Base-by-base conservation (phyloP, 2,797 vertebrate genomes). In the Etheostoma perlongum region DNA sequence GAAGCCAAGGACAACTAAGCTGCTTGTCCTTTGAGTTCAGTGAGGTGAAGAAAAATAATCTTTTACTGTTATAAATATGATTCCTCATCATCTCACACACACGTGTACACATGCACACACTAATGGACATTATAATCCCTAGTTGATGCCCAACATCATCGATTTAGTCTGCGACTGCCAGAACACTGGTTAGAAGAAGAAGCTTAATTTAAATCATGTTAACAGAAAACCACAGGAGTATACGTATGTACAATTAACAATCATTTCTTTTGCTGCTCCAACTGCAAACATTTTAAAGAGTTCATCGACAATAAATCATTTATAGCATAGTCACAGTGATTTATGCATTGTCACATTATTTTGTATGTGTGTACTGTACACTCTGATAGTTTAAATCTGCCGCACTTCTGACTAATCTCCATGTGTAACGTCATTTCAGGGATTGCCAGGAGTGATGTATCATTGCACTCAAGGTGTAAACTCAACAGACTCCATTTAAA, bases 11-110 rank as follows among this genome's bases (percentile, higher is more conserved):
- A 78, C 55, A 1, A 2, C 51, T 13, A 88, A 90, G 79, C 85
- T 71, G 88, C 77, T 89, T 85, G 86, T 78, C 23, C 13, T 76
- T 46, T 67, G 54, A 72, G 71, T 74, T 76, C 73, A 71, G 18
- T 1, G 40, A 76, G 59, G 75, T 62, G 62, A 64, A 42, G 64
- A 82, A 62, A 65, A 84, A 70, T 63, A 75, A 81, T 74, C 40
- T 82, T 85, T 85, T 65, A 75, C 69, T 21, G 14, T 76, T 65
- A 74, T 59, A 40, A 64, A 21, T 67, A 68, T 19, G 60, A 76
- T 46, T 71, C 40, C 49, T 71, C 64, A 18, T 82, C 75, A 65
- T 71, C 70, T 62, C 21, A 5, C 52, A 76, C 66, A 54, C 49
- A 72, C 21, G 5, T 16, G 48, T 9, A 49, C n/a, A 57, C 70